These are phyloP conservation scores for Arenaria interpres DNA, from an alignment of 2,113 vertebrate species.

Conservation along the genomic window DNA sequence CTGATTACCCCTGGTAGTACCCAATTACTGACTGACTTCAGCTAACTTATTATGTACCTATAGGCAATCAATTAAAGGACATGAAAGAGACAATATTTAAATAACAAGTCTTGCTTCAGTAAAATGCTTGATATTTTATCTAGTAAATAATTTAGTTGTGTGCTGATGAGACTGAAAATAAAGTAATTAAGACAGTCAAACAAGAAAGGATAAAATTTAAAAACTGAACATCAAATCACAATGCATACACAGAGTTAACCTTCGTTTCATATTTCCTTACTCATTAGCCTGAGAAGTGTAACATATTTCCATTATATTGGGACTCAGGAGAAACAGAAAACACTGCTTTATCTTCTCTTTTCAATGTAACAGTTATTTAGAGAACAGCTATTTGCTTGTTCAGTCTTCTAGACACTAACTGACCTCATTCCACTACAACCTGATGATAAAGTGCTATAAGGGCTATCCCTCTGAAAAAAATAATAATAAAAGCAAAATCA, in stretches of 20 bases:
- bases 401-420: not conserved
- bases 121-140: not conserved
- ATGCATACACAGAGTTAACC: not conserved
- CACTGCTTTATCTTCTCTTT: not conserved
- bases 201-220: not conserved
- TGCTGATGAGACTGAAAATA: not conserved
- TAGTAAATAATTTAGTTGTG: not conserved
- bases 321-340: not conserved
- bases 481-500: not conserved
- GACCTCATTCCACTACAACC: not conserved
- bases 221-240: not conserved
- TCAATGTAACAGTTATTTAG: not conserved
- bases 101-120: not conserved
- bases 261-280: not conserved
- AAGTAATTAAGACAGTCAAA: not conserved
- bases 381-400: not conserved
- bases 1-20: not conserved
- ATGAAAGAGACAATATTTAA: not conserved
- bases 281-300: not conserved
- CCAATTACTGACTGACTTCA: not conserved
- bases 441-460: not conserved
- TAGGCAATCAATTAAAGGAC: not conserved
- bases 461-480: not conserved
- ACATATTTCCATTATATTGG: not conserved
- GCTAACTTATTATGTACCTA: not conserved